Percentiles rank a stretch among this genome's conserved stretches.
These are phyloP conservation scores for Imbricaverruca yamaguchii DNA, from an alignment of 2,888 invertebrate genomes.

Conservation along the genomic window DNA sequence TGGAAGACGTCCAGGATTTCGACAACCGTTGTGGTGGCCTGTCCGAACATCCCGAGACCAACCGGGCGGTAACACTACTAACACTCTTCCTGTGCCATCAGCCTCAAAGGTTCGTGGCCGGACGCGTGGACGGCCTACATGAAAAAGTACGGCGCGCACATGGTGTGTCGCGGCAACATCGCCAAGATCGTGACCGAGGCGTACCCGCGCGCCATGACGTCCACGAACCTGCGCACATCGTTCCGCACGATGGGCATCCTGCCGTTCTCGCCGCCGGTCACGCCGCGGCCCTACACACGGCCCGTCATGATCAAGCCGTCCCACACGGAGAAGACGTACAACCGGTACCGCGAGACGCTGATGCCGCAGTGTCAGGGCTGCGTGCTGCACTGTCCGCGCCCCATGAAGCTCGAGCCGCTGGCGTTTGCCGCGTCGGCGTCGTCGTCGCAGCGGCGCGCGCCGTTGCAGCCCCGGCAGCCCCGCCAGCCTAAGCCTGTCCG, in stretches of 20 bases:
- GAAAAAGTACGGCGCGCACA: slow-evolving; percentile 22
- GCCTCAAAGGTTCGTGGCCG: slow-evolving; percentile 18
- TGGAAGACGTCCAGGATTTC: slow-evolving; percentile 7
- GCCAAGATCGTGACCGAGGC: slow-evolving; percentile 21
- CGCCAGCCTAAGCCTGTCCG: not conserved
- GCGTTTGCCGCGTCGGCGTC: not conserved
- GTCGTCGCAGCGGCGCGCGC: not conserved
- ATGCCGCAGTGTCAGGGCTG: slow-evolving; percentile 21
- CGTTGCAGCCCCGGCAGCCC: not conserved
- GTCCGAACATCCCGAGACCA: too few relatives aligned
- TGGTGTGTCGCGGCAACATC: slow-evolving; percentile 20
- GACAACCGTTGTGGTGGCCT: too few relatives aligned
- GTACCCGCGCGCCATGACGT: slow-evolving; percentile 23
- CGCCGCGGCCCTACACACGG: slow-evolving; percentile 17
- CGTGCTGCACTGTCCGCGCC: slow-evolving; percentile 15
- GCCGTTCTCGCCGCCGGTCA: slow-evolving; percentile 17
- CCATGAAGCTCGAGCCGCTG: slow-evolving; percentile 19
- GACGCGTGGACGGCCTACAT: slow-evolving; percentile 19
- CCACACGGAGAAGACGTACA: slow-evolving; percentile 14
- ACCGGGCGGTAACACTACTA: too few relatives aligned
- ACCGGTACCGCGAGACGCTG: slow-evolving; percentile 13
- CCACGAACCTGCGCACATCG: slow-evolving; percentile 14
- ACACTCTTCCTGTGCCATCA: not conserved
- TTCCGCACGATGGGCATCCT: slow-evolving; percentile 22
- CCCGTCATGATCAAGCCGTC: slow-evolving; percentile 15